These are phyloP conservation scores for Parascotia fuliginaria DNA, from an alignment of 2,888 invertebrate species.

Conservation along the genomic window DNA sequence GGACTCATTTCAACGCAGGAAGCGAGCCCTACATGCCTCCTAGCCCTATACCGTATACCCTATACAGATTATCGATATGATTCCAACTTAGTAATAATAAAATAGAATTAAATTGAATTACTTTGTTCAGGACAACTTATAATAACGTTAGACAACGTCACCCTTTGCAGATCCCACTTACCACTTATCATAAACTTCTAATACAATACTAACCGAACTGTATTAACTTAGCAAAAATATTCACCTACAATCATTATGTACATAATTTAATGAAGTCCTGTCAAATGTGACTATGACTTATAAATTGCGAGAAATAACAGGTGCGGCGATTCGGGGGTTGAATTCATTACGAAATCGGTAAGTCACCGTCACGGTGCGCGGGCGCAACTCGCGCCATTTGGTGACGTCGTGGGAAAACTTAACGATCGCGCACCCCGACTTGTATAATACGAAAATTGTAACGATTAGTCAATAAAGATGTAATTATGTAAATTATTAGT, in stretches of 20 bases:
- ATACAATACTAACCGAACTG: too few relatives aligned
- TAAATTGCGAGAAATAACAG: constrained; percentile 67
- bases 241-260: background rate
- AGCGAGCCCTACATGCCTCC: constrained; percentile 27
- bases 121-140: constrained; percentile 10
- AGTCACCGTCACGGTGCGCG: constrained; percentile 81
- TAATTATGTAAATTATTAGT: background rate
- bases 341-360: constrained; percentile 78
- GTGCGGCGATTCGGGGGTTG: constrained; percentile 64
- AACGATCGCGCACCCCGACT: constrained; percentile 64
- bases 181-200: too few relatives aligned
- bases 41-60: constrained; percentile 22
- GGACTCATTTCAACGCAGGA: constrained; percentile 43
- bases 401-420: constrained; percentile 82
- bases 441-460: constrained; percentile 16
- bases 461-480: background rate
- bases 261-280: constrained; percentile 11
- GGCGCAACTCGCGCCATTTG: constrained; percentile 70
- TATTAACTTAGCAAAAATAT: too few relatives aligned
- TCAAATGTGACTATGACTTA: constrained; percentile 23
- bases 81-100: constrained; percentile 26
- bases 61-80: constrained; percentile 48
- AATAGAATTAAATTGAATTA: constrained; percentile 34
- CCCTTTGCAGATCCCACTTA: too few relatives aligned
- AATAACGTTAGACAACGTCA: too few relatives aligned